Conservation (phyloP, 2,888 invertebrate genomes). For the Barypeithes pellucidus region DNA sequence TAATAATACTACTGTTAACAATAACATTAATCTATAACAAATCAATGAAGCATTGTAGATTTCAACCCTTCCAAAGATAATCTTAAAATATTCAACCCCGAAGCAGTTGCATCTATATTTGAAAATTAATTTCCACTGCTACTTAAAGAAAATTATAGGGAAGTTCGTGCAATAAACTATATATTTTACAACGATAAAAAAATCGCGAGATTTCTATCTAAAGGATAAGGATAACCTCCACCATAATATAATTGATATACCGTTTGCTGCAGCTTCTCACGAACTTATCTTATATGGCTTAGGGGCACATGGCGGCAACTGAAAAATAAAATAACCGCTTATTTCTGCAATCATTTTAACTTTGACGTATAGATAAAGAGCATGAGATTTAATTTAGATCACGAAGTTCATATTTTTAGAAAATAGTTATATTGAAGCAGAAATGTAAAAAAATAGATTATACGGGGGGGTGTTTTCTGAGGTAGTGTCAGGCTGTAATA, state of each 20-base stretch:
- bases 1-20: background rate
- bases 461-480: too few relatives aligned
- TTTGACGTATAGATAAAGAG: slow-evolving; percentile 35
- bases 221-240: slow-evolving; percentile 52
- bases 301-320: slow-evolving; percentile 35
- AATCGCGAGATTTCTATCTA: slow-evolving; percentile 49
- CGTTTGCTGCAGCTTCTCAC: slow-evolving; percentile 45
- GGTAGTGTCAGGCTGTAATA: too few relatives aligned
- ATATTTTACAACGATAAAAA: slow-evolving; percentile 39
- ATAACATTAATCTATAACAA: background rate
- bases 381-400: slow-evolving; percentile 39
- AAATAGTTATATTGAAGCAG: background rate
- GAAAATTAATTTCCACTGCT: slow-evolving; percentile 38
- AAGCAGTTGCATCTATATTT: slow-evolving; percentile 25
- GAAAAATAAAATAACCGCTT: slow-evolving; percentile 40
- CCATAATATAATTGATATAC: slow-evolving; percentile 52
- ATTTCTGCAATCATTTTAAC: slow-evolving; percentile 34
- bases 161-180: slow-evolving; percentile 42
- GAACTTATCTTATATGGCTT: slow-evolving; percentile 39
- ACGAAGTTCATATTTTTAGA: slow-evolving; percentile 36
- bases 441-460: background rate
- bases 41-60: background rate
- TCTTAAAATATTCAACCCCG: slow-evolving; percentile 41
- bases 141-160: slow-evolving; percentile 47
- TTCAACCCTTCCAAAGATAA: slow-evolving; percentile 24